phyloP scores from a whole-genome alignment of 2,888 invertebrate genomes.

The Lamproptera curius region DNA sequence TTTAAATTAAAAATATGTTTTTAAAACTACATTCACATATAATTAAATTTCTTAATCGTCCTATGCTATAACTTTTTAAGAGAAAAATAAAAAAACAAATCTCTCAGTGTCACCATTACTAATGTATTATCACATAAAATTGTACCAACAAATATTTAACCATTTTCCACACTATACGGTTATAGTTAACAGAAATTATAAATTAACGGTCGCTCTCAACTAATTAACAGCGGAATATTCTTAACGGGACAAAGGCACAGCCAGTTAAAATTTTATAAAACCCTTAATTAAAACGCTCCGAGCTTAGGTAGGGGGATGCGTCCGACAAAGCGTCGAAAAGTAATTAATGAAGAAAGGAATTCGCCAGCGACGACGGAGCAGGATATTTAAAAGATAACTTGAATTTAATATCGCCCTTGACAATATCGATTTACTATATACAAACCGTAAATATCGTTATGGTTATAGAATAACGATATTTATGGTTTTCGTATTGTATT shows the following conservation, averaged over 20 bases:
- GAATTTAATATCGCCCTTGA: too few species aligned
- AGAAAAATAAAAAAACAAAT: too few species aligned
- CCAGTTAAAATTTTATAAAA: constrained; percentile 10
- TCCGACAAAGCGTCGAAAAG: constrained; percentile 17
- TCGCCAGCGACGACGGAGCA: background rate
- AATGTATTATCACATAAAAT: too few species aligned
- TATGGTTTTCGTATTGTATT: too few species aligned
- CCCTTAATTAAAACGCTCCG: constrained; percentile 13
- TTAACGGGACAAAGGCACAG: background rate
- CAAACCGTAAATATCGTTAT: too few species aligned
- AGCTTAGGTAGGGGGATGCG: constrained; percentile 7
- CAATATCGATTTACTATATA: too few species aligned
- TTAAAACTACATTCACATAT: too few species aligned
- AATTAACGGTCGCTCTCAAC: background rate
- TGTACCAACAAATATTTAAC: background rate
- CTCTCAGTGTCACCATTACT: too few species aligned
- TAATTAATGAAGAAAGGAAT: constrained; percentile 17
- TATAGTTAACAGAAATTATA: background rate
- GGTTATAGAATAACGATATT: too few species aligned
- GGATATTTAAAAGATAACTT: constrained; percentile 12
- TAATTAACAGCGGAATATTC: constrained; percentile 3
- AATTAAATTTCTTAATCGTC: too few species aligned
- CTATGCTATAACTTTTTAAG: too few species aligned
- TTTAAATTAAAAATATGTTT: too few species aligned
- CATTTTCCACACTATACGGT: background rate